A percentile compares a stretch with the other conserved stretches of the same genome.
phyloP scores from a whole-genome alignment of 2,113 vertebrate genomes.

The Calidris pugnax region DNA sequence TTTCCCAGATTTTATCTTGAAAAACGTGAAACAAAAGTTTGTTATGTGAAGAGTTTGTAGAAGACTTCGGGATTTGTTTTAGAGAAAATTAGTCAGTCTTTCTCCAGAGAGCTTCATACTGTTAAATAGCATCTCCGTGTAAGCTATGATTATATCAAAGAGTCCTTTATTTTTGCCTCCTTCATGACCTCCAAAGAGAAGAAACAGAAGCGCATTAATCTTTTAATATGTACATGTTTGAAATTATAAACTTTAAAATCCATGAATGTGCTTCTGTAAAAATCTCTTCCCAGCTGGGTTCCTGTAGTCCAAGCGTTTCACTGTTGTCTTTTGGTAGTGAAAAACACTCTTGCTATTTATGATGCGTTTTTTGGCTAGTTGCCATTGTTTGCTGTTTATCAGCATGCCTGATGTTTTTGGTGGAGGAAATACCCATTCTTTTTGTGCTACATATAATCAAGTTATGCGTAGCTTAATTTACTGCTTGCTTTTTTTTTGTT shows the following conservation, averaged over 20 bases:
- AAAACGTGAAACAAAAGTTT: background rate
- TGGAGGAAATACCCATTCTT: background rate
- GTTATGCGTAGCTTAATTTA: background rate
- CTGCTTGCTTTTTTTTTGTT: background rate
- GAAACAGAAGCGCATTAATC: conserved; percentile 5
- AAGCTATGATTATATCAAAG: conserved; percentile 11
- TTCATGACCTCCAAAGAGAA: background rate
- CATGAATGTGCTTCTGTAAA: background rate
- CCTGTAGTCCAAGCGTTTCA: background rate
- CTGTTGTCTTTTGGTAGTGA: background rate
- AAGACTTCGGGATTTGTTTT: background rate
- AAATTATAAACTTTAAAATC: background rate
- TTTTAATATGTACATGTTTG: conserved; percentile 4
- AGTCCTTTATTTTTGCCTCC: conserved; percentile 11
- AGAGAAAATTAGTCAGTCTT: background rate
- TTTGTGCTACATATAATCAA: background rate
- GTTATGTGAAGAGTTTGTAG: conserved; percentile 9
- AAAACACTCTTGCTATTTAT: background rate
- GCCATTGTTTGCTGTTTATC: conserved; percentile 21
- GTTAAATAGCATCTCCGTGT: background rate
- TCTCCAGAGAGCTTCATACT: background rate
- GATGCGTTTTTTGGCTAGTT: background rate
- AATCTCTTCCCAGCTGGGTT: background rate
- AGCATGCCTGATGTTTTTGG: background rate
- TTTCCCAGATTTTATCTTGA: background rate